Base-by-base conservation (phyloP, 1,140 invertebrate genomes). In the Linepithema humile region DNA sequence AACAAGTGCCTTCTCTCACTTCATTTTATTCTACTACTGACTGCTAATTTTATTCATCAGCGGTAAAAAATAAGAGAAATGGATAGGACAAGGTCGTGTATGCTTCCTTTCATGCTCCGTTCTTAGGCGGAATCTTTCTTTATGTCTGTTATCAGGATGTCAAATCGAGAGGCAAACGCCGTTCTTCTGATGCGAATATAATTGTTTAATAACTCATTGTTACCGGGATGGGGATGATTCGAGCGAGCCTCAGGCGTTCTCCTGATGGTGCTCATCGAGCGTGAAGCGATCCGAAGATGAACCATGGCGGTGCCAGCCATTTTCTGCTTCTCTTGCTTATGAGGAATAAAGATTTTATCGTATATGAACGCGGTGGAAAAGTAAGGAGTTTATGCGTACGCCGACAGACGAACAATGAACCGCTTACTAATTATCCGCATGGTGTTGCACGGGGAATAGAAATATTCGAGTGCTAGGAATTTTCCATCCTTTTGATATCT, bases 121-220 rank as follows among this genome's bases (percentile, higher is more conserved):
- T 23, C 73, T 80, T 53, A 43, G 4, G n/a, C 23, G 55, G 26
- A 64, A 77, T 77, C 17, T n/a, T 43, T 17, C 26, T 72, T 29
- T 7, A 48, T 72, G 50, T 32, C 29, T 43, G 20, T 59, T 84
- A 86, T 84, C 85, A 43, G n/a, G 40, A 80, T 35, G 69, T 83
- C 72, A 64, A 88, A 90, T 85, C 82, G 62, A 77, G 50, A 75
- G 23, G 60, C 67, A 85, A 87, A 87, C 77, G 70, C 48, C 84
- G 84, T 78, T 83, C 62, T 45, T 55, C 60, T 64, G 77, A 88
- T 67, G 85, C 70, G 65, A 88, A 82, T 82, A 82, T 91, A 89
- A 91, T 90, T 90, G 88, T 91, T 89, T 88, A 84, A 88, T 75
- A 84, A 85, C 75, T 82, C 75, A 90, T 88, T 82, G 82, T 87